Base-by-base conservation (phyloP, 30 jellyfish, hydroid and myxozoan species). In the Aurelia sp. region DNA sequence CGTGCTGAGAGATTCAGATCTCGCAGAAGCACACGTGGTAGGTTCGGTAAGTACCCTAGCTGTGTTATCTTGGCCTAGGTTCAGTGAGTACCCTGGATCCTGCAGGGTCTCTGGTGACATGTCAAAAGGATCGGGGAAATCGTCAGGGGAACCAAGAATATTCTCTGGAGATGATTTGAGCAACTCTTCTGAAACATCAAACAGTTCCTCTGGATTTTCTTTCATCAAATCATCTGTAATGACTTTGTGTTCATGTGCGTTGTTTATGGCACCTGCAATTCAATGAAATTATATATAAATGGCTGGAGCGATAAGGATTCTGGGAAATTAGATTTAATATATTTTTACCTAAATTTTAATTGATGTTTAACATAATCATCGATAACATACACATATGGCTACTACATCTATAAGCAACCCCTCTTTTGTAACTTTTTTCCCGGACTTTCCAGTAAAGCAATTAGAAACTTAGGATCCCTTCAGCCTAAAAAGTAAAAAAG, bases 11-110 rank as follows among this genome's bases (percentile, higher is more conserved):
- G 96, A 88, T 22, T 88, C 91, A 17, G 96, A 88, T 63, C 96
- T 68, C 22, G 74, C 91, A 88, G 96, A 88, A 78, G 96, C 88
- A 88, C 96, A 88, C 86, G 96, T 88, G 91, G 91, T 78, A 78
- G 96, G 88, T 59, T 38, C 40, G 7, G 15, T 44, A 16, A 44
- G 55, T 44, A 44, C 15, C 55, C 55, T 44, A 44, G 75, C 81
- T 31, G 59, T 20, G 20, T 77, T 57, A 1, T 78, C 89, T 33
- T 59, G 83, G 31, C 84, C 85, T 48, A 78, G 53, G 24, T 69
- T 70, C 76, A 79, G 71, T 3, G 88, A 48, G 57, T 63, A 78
- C 18, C 38, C 62, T 4, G 96, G 91, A 59, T 88, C 89, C 4
- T 69, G 61, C 74, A 88, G 82, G 41, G 84, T n/a, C 35, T 72